Evolutionary conservation across 2,888 invertebrate genomes (phyloP), one percentile per base, ranked within the genome.

Genomic region (Ornithoptera alexandrae): DNA sequence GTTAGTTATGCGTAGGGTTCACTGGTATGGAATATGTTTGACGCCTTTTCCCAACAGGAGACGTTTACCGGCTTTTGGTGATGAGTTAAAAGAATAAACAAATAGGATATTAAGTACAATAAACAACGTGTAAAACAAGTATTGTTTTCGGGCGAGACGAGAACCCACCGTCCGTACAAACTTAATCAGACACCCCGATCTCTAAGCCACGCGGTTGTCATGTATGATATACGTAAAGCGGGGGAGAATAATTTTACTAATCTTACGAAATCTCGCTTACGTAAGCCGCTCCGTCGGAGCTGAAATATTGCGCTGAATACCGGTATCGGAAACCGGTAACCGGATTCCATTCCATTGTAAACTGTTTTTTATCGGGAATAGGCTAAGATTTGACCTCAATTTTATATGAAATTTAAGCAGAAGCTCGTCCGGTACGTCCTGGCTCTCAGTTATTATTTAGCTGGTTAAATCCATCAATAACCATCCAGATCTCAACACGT

Each of bases 221-320:
- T 61, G 61, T 56, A 65, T 61, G 65, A 69, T 69, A 61, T 69
- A 69, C 53, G 69, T 65, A 59, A 67, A 67, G 42, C 42, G 39
- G 39, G 57, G 68, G 30, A 30, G 62, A 65, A 69, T 65, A 65
- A 69, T 69, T 57, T 66, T 62, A 62, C 56, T 69, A 66, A 65
- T 69, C 65, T 62, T 46, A 65, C 58, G 69, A 65, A 65, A 69
- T 66, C 65, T 65, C 56, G 46, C 65, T 69, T 65, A 69, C 65
- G 62, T 66, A 69, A 62, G 50, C 6, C 53, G 18, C 30, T 62
- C 59, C 66, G 67, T 70, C 62, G 42, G 67, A 57, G 63, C 64
- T 70, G 67, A 70, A 53, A 56, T 70, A 67, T 70, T 67, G 67
- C 64, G 57, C 59, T 36, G 30, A 22, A 64, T 67, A 70, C 56